Conservation (phyloP, 2,113 vertebrate genomes). For the Protomyctophum bolini region DNA sequence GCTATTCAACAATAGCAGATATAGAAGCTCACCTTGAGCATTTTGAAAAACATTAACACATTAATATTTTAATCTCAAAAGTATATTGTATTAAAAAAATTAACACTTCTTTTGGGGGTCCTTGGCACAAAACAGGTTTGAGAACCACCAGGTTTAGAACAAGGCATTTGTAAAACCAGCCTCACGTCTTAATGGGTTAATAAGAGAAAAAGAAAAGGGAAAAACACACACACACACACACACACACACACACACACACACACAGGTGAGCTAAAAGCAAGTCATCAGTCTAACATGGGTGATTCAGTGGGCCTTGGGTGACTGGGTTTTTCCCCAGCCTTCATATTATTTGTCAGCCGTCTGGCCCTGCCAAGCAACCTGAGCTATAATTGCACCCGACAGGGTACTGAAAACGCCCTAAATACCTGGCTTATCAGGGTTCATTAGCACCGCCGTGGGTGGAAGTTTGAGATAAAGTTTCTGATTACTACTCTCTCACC, state of each 20-base stretch:
- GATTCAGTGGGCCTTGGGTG: constrained; percentile 21
- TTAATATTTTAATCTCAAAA: no score
- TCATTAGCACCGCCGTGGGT: constrained; percentile 31
- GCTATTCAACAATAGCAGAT: not conserved
- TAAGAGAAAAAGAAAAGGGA: not conserved
- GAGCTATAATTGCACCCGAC: constrained; percentile 25
- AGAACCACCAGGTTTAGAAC: no score
- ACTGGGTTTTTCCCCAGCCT: constrained; percentile 30
- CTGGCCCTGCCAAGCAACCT: constrained; percentile 19
- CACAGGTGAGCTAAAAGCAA: constrained; percentile 17
- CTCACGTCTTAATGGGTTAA: no score
- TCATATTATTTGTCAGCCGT: constrained; percentile 41
- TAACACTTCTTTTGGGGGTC: no score
- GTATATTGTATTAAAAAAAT: no score
- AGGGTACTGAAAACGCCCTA: constrained; percentile 28
- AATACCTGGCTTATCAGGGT: constrained; percentile 50
- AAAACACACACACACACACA: not conserved
- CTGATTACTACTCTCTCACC: constrained; percentile 10
- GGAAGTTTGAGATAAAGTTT: constrained; percentile 38
- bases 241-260: no score
- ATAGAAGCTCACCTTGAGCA: not conserved
- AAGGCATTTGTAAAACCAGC: no score
- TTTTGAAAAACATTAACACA: no score
- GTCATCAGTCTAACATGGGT: not conserved
- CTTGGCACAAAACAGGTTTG: no score